These are phyloP conservation scores for Setophaga petechia DNA, from an alignment of 2,113 vertebrate species.

Conservation along the genomic window DNA sequence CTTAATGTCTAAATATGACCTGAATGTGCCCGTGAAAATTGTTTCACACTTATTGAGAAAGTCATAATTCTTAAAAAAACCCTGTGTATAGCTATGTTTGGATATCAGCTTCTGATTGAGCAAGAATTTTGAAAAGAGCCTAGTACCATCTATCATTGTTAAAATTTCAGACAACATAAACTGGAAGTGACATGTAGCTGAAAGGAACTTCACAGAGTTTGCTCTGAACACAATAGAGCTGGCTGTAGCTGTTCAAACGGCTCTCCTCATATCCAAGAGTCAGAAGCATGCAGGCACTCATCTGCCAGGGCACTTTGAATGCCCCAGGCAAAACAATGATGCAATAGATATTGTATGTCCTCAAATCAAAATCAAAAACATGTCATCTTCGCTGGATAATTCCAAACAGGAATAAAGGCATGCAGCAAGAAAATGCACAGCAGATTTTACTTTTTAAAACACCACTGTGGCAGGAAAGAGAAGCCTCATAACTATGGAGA, in stretches of 20 bases:
- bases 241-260: constrained; percentile 37
- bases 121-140: constrained; percentile 24
- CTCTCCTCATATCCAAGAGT: neutral
- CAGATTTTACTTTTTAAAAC: neutral
- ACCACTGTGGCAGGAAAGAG: neutral
- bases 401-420: neutral
- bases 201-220: constrained; percentile 59
- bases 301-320: neutral
- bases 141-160: constrained; percentile 9
- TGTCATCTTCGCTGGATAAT: neutral
- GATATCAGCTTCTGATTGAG: neutral
- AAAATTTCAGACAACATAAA: constrained; percentile 19
- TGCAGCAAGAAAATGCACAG: neutral
- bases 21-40: neutral
- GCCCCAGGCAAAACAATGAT: neutral
- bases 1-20: neutral
- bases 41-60: neutral
- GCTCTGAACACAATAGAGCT: constrained; percentile 21
- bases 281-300: neutral
- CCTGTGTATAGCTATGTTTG: neutral
- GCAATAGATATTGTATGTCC: fast-evolving
- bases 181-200: constrained; percentile 58
- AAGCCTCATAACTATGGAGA: neutral
- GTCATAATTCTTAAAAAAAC: neutral
- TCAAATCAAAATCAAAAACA: neutral